Evolutionary conservation across 2,888 invertebrate genomes (phyloP), one percentile per base, ranked within the genome.

Genomic region (Aleiodes testaceus): DNA sequence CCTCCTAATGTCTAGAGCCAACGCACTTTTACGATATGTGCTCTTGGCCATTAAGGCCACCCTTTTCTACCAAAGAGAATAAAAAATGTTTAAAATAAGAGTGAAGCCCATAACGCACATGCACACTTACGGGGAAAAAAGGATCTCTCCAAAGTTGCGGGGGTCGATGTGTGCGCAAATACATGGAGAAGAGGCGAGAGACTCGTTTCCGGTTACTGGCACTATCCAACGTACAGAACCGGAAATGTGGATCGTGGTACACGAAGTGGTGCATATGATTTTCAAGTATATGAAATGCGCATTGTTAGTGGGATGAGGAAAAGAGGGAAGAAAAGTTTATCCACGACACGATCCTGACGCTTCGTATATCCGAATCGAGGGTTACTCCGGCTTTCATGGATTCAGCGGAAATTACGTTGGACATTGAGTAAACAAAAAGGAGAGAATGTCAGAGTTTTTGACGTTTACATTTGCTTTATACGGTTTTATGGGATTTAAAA

Each of bases 211-310:
- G 75, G 74, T 74, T 68, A 64, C 69, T 66, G 75, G 78, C 78
- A 77, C 67, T 69, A 63, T 72, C 26, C 45, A 63, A 11, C 65
- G 72, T 63, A 64, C 77, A 67, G 69, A 71, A 74, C 79, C 78
- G 83, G 81, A 84, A 84, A 78, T 77, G 83, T 78, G 79, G 78
- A 81, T 82, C 79, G 82, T 77, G 73, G 78, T 75, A 75, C n/a
- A 78, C 79, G 79, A 81, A 84, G 78, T 79, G 83, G 80, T 76
- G 83, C 83, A 81, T 84, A 78, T 84, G 80, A 83, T 83, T 82
- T 36, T 73, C 69, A 72, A 61, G 72, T 59, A 59, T 36, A 59
- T 42, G 59, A 42, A 16, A 59, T 16, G 11, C 30, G 42, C 47
- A 44, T 53, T n/a, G 50, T 47, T 20, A 59, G 65, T 36, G 36